phyloP scores from a whole-genome alignment of 2,113 vertebrate species.

The Saccopteryx leptura region DNA sequence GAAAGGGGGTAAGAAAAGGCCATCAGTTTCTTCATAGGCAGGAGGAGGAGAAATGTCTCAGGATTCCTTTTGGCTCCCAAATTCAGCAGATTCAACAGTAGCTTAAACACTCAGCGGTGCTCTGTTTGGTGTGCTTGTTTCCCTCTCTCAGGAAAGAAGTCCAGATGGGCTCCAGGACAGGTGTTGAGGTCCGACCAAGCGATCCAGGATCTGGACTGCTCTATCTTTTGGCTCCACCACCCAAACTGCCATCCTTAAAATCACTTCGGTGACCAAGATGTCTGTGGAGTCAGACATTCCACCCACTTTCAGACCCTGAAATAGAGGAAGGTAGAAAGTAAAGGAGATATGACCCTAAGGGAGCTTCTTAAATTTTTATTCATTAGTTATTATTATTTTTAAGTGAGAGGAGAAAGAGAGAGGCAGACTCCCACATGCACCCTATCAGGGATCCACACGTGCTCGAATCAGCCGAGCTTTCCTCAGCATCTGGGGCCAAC shows the following conservation, averaged over 20 bases:
- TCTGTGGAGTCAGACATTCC: background rate
- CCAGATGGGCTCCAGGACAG: background rate
- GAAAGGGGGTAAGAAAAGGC: background rate
- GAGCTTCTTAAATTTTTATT: no score
- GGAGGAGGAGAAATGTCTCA: background rate
- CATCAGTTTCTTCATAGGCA: background rate
- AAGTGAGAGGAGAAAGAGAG: no score
- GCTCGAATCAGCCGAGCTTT: no score
- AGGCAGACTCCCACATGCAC: no score
- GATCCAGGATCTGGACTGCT: background rate
- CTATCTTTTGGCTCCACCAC: background rate
- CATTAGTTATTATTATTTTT: no score
- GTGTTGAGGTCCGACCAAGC: background rate
- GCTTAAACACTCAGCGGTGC: background rate
- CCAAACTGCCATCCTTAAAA: accelerated
- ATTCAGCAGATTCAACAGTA: background rate
- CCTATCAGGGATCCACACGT: no score
- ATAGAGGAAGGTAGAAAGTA: background rate
- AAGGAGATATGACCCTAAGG: background rate
- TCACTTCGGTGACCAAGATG: background rate
- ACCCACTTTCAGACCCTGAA: background rate
- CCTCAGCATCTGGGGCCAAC: no score
- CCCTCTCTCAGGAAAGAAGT: background rate
- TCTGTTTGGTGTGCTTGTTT: background rate
- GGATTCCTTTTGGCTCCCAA: background rate